These are phyloP conservation scores for Anoplolepis gracilipes DNA, from an alignment of 1,140 invertebrate species.

Conservation along the genomic window DNA sequence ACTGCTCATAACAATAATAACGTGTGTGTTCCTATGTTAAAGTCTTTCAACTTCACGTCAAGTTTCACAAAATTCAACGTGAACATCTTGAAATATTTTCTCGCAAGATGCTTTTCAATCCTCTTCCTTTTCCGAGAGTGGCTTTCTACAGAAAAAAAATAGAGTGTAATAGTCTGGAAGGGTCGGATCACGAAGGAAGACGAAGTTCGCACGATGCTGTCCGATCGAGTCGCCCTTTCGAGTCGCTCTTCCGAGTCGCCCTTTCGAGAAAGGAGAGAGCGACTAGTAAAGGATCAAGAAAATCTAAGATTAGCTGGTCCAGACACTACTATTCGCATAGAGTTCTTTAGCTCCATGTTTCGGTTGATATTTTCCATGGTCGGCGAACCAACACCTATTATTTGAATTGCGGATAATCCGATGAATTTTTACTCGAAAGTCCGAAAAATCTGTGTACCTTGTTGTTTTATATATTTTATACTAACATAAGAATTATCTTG, in stretches of 20 bases:
- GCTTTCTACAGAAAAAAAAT: slow-evolving; percentile 32
- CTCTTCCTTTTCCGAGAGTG: not conserved
- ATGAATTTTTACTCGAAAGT: not conserved
- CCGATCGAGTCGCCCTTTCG: slow-evolving; percentile 54
- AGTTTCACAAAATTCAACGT: not conserved
- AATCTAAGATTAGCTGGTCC: slow-evolving; percentile 40
- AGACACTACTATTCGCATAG: slow-evolving; percentile 46
- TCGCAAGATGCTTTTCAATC: not conserved
- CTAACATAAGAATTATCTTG: not conserved
- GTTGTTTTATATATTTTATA: not conserved
- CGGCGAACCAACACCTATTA: slow-evolving; percentile 35
- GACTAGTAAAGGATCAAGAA: slow-evolving; percentile 32
- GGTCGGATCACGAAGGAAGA: not conserved
- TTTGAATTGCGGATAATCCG: slow-evolving; percentile 49
- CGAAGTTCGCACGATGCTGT: slow-evolving; percentile 42
- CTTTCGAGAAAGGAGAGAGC: slow-evolving; percentile 48
- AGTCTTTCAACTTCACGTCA: not conserved
- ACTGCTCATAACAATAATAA: not conserved
- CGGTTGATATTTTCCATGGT: slow-evolving; percentile 62
- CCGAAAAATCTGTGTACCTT: not conserved
- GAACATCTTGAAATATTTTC: slow-evolving; percentile 19
- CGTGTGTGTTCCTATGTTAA: not conserved
- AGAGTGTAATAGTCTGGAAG: slow-evolving; percentile 14
- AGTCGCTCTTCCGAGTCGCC: slow-evolving; percentile 50
- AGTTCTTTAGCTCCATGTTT: slow-evolving; percentile 31